Evolutionary conservation across 2,113 vertebrate species (phyloP).

Genomic region (Murina feae): DNA sequence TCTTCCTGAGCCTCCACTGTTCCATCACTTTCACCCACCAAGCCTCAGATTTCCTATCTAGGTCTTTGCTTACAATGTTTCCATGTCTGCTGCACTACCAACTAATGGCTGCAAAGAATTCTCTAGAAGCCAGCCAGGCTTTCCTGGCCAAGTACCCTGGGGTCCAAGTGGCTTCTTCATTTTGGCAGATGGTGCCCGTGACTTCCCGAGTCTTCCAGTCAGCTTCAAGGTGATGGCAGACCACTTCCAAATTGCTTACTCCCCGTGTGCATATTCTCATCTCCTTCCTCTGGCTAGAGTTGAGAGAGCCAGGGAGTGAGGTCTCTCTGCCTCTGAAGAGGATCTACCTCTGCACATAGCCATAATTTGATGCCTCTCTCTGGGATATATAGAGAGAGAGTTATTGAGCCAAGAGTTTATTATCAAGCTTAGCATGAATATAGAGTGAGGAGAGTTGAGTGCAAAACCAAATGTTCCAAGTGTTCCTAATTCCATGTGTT

Average conservation of each 20-base stretch:
- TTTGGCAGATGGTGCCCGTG: constrained; percentile 60
- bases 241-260: constrained; percentile 52
- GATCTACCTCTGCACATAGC: constrained; percentile 52
- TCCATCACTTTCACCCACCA: constrained; percentile 55
- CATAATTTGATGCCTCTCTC: constrained; percentile 68
- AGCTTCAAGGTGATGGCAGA: constrained; percentile 13
- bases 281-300: constrained; percentile 53
- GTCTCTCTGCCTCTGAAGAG: constrained; percentile 52
- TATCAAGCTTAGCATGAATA: constrained; percentile 55
- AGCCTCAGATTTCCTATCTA: constrained; percentile 47
- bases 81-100: constrained; percentile 13
- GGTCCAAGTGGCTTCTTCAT: constrained; percentile 60
- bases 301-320: constrained; percentile 20
- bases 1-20: background rate
- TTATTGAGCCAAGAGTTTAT: constrained; percentile 74
- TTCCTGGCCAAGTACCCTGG: constrained; percentile 65
- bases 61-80: constrained; percentile 62
- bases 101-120: constrained; percentile 55
- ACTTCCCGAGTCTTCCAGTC: constrained; percentile 62
- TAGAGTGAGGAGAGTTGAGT: constrained; percentile 43
- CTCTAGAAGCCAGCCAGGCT: constrained; percentile 70
- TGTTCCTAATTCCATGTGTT: constrained; percentile 50
- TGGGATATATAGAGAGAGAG: constrained; percentile 60
- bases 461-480: constrained; percentile 56
- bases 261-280: constrained; percentile 11